Evolutionary conservation across 2,888 invertebrate genomes (phyloP).

Genomic region (Lordiphosa andalusiaca): DNA sequence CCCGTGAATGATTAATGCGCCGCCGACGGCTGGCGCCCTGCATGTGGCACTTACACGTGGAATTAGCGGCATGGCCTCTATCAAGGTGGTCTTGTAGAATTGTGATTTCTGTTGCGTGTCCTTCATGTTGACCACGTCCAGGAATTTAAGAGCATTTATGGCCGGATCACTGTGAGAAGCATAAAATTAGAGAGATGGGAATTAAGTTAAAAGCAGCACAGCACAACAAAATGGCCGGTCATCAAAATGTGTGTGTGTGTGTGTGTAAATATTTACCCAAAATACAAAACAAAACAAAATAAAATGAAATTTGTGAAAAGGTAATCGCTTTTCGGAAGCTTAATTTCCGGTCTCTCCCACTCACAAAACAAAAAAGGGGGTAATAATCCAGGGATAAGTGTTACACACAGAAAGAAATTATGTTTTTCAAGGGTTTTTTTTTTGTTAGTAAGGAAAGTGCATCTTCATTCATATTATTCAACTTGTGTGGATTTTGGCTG

Average conservation of each 20-base stretch:
- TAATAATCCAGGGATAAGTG: slow-evolving; percentile 17
- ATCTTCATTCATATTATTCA: too few species aligned
- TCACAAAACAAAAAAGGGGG: slow-evolving; percentile 1
- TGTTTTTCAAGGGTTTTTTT: too few species aligned
- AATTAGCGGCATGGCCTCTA: slow-evolving; percentile 92
- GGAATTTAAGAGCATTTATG: slow-evolving; percentile 94
- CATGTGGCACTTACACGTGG: slow-evolving; percentile 86
- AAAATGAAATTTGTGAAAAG: not conserved
- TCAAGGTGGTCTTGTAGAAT: slow-evolving; percentile 93
- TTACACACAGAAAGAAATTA: not conserved
- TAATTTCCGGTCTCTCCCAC: slow-evolving; percentile 16
- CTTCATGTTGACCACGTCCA: slow-evolving; percentile 96
- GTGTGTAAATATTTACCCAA: too few species aligned
- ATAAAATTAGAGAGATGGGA: slow-evolving; percentile 5
- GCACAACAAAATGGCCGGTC: too few species aligned
- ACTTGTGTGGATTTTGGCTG: too few species aligned
- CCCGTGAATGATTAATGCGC: slow-evolving; percentile 58
- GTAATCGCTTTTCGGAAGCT: slow-evolving; percentile 24
- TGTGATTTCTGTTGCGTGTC: slow-evolving; percentile 93
- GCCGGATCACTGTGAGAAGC: slow-evolving; percentile 87
- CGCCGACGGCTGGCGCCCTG: not conserved
- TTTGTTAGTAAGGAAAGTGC: too few species aligned
- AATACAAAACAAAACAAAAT: too few species aligned
- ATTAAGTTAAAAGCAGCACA: slow-evolving; percentile 5
- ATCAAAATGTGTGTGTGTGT: too few species aligned